A percentile compares a stretch with the other conserved stretches of the same genome.
phyloP scores from a whole-genome alignment of 2,888 invertebrate genomes.

The Trichacis sp. region DNA sequence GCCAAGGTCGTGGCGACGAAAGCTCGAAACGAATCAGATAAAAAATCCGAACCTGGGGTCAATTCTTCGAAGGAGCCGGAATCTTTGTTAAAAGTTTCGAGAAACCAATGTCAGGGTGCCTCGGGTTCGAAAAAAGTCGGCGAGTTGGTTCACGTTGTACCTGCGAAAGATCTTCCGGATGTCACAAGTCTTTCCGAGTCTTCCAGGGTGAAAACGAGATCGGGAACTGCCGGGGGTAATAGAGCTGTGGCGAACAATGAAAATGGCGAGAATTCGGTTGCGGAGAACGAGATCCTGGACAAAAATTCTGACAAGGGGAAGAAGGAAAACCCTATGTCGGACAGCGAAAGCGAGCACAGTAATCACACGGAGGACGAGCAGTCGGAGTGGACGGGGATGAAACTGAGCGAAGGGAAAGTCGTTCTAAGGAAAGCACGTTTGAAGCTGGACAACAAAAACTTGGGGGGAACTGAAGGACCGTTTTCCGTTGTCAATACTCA shows the following conservation, averaged over 20 bases:
- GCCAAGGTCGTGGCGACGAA: slow-evolving; percentile 46
- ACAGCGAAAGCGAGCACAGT: slow-evolving; percentile 59
- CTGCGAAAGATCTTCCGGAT: slow-evolving; percentile 63
- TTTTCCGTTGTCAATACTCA: slow-evolving; percentile 71
- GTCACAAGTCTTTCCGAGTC: slow-evolving; percentile 60
- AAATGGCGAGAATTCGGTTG: slow-evolving; percentile 68
- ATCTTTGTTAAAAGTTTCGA: slow-evolving; percentile 42
- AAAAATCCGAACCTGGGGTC: not conserved
- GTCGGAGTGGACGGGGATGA: slow-evolving; percentile 66
- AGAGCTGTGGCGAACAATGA: no score
- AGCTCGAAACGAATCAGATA: not conserved
- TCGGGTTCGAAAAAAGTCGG: slow-evolving; percentile 39
- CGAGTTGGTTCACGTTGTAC: slow-evolving; percentile 45
- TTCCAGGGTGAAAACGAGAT: slow-evolving; percentile 66
- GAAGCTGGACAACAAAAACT: slow-evolving; percentile 71
- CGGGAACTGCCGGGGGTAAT: slow-evolving; percentile 52
- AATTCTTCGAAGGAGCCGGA: slow-evolving; percentile 45
- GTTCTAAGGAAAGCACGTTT: slow-evolving; percentile 79
- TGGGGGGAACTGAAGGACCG: slow-evolving; percentile 74
- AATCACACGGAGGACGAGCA: slow-evolving; percentile 65
- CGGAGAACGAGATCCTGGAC: slow-evolving; percentile 58
- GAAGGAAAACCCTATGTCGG: slow-evolving; percentile 56
- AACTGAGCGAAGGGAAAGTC: slow-evolving; percentile 75
- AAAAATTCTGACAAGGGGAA: no score
- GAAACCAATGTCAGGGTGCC: slow-evolving; percentile 32